Evolutionary conservation across 2,113 vertebrate species (phyloP), one percentile per base, ranked within the genome.

Genomic region (Octodon degus): DNA sequence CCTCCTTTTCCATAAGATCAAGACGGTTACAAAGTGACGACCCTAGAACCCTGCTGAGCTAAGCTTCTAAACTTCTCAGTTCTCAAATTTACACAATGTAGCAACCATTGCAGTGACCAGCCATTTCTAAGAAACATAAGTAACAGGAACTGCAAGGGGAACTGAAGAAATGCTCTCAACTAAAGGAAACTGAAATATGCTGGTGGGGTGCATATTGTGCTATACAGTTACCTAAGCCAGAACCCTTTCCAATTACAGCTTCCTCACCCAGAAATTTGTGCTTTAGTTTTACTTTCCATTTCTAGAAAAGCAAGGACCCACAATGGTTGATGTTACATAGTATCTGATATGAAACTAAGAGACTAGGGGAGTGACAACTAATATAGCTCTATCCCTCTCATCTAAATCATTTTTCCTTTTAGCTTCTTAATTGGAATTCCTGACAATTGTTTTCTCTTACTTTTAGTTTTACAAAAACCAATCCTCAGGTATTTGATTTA

Each of bases 391-490:
- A 27, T 27, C 50, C 62, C 30, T 63, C 19, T 67, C 4, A 19
- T 43, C 6, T 30, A 50, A 37, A 3, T 70, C 47, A 34, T 85
- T 50, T 89, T 80, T 62, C 24, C 14, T 58, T 67, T 67, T n/a
- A 7, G 20, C 50, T 62, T 3, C 20, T 89, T 37, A 63, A 19
- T 7, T 76, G 7, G 16, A 9, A 19, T 53, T 58, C 22, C 16
- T 89, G 37, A 93, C 47, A 72, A 12, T 76, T 24, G 1, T 47
- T 76, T 76, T 27, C 16, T 4, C 50, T 76, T 79, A 79, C 80
- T 14, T 67, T 79, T 72, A 25, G 34, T n/a, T 90, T 88, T 70
- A 84, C 34, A n/a, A 80, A 94, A 92, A 47, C 5, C 67, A 92
- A 27, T 0, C 25, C 30, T 68, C 47, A 11, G 30, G 32, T 63